Evolutionary conservation across 1,140 invertebrate genomes (phyloP).

Genomic region (Zaprionus inermis): DNA sequence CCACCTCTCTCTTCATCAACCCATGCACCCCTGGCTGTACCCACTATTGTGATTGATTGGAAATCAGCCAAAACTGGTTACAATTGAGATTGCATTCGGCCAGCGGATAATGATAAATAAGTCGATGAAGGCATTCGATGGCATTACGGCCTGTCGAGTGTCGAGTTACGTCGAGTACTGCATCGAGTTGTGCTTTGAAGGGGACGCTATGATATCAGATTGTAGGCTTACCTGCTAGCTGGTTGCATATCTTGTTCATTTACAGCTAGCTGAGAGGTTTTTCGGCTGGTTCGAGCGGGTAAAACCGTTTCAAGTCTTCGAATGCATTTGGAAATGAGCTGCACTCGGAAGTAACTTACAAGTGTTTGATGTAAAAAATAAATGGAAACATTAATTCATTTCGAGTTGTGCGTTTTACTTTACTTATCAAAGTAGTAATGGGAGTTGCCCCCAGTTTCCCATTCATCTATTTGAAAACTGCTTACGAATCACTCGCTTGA

Average conservation of each 20-base stretch:
- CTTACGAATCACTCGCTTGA: too few species aligned
- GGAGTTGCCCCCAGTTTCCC: too few species aligned
- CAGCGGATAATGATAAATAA: constrained; percentile 10
- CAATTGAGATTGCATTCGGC: constrained; percentile 4
- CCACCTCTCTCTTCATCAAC: too few species aligned
- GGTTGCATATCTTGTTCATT: background rate
- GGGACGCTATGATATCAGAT: background rate
- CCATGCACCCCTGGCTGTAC: background rate
- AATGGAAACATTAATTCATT: too few species aligned
- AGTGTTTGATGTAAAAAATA: too few species aligned
- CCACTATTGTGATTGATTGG: constrained; percentile 63
- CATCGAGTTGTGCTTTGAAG: background rate
- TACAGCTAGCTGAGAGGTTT: background rate
- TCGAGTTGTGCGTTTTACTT: too few species aligned
- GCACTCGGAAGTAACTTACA: too few species aligned
- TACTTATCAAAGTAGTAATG: too few species aligned
- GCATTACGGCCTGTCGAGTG: background rate
- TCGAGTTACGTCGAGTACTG: background rate
- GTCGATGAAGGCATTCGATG: background rate
- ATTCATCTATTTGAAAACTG: too few species aligned
- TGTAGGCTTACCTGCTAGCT: background rate
- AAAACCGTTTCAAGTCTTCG: background rate
- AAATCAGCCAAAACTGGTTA: constrained; percentile 56
- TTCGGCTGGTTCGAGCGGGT: background rate
- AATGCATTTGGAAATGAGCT: background rate